Percentiles rank a stretch among this genome's conserved stretches.
phyloP scores from a whole-genome alignment of 2,888 invertebrate species.

The Gortyna flavago region DNA sequence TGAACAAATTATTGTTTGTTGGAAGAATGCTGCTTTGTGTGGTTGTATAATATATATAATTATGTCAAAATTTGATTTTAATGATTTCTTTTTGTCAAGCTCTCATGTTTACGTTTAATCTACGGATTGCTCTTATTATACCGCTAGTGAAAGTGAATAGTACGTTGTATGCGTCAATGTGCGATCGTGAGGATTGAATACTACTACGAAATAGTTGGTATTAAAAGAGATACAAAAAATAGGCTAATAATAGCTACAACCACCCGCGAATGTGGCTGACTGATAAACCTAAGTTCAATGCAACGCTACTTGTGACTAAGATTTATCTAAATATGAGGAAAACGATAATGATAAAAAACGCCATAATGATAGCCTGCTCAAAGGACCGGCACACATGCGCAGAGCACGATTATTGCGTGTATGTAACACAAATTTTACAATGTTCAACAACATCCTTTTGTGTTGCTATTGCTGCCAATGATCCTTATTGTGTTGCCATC shows the following conservation, averaged over 20 bases:
- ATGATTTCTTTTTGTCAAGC: not conserved
- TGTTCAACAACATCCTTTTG: not conserved
- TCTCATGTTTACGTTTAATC: constrained; percentile 1
- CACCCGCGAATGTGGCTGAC: not conserved
- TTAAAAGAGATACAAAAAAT: not conserved
- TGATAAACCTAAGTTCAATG: constrained; percentile 26
- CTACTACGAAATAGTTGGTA: not conserved
- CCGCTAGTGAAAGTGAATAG: not conserved
- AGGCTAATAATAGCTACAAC: not conserved
- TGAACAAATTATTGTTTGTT: not conserved
- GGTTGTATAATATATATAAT: too few relatives aligned
- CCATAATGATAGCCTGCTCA: not conserved
- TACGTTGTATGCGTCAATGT: not conserved
- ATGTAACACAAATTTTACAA: not conserved
- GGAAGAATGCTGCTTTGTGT: too few relatives aligned
- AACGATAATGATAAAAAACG: not conserved
- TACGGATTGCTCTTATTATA: not conserved
- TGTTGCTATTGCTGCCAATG: not conserved
- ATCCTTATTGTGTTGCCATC: not conserved
- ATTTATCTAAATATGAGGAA: not conserved
- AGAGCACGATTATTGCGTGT: not conserved
- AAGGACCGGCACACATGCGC: not conserved
- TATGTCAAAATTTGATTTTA: not conserved
- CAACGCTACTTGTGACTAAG: not conserved
- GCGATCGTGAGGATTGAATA: not conserved